phyloP scores from a whole-genome alignment of 2,113 vertebrate genomes.

The Glaucidium brasilianum region DNA sequence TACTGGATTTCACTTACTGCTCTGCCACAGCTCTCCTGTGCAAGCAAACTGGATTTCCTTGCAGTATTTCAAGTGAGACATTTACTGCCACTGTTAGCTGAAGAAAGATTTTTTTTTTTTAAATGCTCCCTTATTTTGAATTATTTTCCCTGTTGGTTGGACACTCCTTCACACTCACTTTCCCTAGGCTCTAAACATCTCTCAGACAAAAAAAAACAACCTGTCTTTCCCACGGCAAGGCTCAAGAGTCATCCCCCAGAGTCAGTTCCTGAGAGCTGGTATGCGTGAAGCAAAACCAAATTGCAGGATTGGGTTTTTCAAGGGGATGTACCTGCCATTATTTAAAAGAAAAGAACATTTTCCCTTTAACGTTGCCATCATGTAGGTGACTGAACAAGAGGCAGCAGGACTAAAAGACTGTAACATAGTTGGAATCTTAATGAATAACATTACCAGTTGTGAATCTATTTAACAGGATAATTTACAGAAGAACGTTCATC shows the following conservation, averaged over 20 bases:
- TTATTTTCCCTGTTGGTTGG: background rate
- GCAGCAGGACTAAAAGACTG: background rate
- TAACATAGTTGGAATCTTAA: background rate
- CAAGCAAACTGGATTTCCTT: background rate
- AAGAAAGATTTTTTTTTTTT: slow-evolving; percentile 32
- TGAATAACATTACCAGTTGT: background rate
- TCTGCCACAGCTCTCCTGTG: background rate
- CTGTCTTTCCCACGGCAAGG: background rate
- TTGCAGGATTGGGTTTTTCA: background rate
- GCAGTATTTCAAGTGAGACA: slow-evolving; percentile 17
- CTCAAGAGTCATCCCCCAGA: background rate
- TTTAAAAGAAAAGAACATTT: background rate
- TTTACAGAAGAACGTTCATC: background rate
- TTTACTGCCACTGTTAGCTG: slow-evolving; percentile 4
- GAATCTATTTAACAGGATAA: background rate
- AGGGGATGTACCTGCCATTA: background rate
- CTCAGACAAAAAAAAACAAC: background rate
- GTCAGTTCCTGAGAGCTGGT: background rate
- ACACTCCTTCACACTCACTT: background rate
- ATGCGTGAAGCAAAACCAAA: background rate
- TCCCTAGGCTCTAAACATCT: background rate
- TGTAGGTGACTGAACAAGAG: background rate
- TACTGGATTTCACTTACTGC: background rate
- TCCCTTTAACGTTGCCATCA: background rate
- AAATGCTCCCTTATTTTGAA: slow-evolving; percentile 27